Base-by-base conservation (phyloP, 1,140 invertebrate genomes). In the Drosophila bocki region DNA sequence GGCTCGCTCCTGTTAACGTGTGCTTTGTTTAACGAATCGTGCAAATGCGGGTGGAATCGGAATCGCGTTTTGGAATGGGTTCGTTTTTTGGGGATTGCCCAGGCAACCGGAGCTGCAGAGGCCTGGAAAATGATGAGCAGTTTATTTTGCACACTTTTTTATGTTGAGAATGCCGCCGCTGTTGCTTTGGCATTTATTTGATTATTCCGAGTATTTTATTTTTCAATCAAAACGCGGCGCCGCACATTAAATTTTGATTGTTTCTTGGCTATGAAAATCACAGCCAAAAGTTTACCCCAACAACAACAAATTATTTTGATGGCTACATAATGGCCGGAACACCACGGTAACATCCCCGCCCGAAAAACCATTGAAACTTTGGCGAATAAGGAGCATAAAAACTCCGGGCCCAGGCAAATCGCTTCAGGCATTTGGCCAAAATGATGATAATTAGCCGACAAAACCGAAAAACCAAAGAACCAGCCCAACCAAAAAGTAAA, bases 21-120 rank as follows among this genome's bases (percentile, higher is more conserved):
- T 92, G 85, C 91, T 85, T 92, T 92, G 91, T 92, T 92, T 92
- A 92, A 92, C 91, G 91, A 92, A 92, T 92, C 91, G 91, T 91
- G 80, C 88, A 92, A 91, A 92, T 92, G 91, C 91, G 91, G 91
- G 91, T 80, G 82, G 77, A 81, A 82, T 74, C 57, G 76, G 70
- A 57, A 45, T 67, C 48, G 42, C 41, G 60, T 29, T 12, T 35
- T 15, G 42, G 65, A 62, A 26, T 77, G 62, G 53, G 56, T n/a
- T 56, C 45, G 44, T n/a, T 60, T 60, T 54, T 57, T 42, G 67
- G 69, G 69, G 13, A 72, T 50, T 72, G 37, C 33, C 33, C 29
- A 39, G 41, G 58, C 53, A 33, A 39, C 51, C 33, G 50, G 41
- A 51, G 41, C 35, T 39, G 53, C 53, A 58, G 67, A 58, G 67